Conservation (phyloP, 1,140 invertebrate genomes). For the Atta colombica region DNA sequence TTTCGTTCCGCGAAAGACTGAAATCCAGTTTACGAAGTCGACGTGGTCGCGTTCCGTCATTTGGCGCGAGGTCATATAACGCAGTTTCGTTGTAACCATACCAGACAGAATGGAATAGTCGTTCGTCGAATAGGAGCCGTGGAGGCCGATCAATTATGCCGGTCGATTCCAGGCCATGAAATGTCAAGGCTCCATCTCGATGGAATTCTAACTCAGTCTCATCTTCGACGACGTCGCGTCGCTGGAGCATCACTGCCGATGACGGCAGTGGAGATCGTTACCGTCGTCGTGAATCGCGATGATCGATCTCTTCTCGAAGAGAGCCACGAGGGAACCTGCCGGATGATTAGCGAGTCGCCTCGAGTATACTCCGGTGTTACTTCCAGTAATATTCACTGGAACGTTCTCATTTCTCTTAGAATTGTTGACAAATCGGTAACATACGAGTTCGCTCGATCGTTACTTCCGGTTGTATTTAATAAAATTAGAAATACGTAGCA, state of each 20-base stretch:
- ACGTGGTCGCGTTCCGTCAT: constrained; percentile 58
- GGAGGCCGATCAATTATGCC: constrained; percentile 82
- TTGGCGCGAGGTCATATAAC: constrained; percentile 63
- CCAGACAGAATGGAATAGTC: constrained; percentile 79
- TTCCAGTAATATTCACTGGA: constrained; percentile 10
- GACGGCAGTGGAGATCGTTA: constrained; percentile 41
- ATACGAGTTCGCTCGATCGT: not conserved
- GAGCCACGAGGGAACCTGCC: constrained; percentile 1
- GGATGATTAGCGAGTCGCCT: constrained; percentile 27
- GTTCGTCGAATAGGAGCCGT: constrained; percentile 79
- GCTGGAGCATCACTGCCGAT: constrained; percentile 62
- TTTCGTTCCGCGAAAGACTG: constrained; percentile 16
- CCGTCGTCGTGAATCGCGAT: constrained; percentile 45
- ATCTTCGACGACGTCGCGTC: constrained; percentile 63
- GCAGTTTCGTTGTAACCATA: constrained; percentile 77
- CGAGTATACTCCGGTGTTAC: constrained; percentile 9
- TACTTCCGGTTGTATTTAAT: not conserved
- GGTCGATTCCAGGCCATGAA: constrained; percentile 82
- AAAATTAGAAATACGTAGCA: not conserved
- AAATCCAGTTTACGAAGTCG: constrained; percentile 61
- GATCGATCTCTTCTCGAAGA: constrained; percentile 55
- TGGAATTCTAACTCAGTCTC: constrained; percentile 79
- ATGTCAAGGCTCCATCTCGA: constrained; percentile 82
- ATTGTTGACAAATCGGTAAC: not conserved
- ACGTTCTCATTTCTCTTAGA: not conserved